Evolutionary conservation across 2,888 invertebrate genomes (phyloP).

Genomic region (Spodoptera picta): DNA sequence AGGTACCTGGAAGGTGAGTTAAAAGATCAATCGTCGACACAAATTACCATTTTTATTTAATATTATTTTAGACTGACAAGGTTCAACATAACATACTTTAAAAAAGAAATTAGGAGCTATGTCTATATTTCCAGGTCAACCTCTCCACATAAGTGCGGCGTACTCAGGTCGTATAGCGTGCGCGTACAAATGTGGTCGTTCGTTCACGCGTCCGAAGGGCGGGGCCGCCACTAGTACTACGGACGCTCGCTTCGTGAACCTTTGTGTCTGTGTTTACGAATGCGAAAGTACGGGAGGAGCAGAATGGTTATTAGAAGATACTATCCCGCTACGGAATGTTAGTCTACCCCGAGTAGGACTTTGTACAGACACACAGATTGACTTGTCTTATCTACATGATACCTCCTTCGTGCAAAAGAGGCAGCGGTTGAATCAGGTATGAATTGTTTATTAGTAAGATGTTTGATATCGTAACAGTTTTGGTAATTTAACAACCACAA

Average conservation of each 20-base stretch:
- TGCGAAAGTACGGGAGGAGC: slow-evolving; percentile 99
- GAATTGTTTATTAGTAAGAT: slow-evolving; percentile 8
- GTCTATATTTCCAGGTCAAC: slow-evolving; percentile 89
- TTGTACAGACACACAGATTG: slow-evolving; percentile 94
- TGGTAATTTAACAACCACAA: no score
- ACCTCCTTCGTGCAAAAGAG: slow-evolving; percentile 94
- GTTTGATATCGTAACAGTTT: no score
- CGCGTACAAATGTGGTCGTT: slow-evolving; percentile 97
- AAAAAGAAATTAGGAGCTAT: neutral
- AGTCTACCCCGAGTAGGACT: slow-evolving; percentile 94
- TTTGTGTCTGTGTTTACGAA: slow-evolving; percentile 98
- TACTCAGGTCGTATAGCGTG: slow-evolving; percentile 99
- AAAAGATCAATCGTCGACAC: no score
- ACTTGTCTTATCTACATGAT: slow-evolving; percentile 94
- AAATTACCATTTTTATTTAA: no score
- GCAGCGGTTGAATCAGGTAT: slow-evolving; percentile 92
- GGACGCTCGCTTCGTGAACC: slow-evolving; percentile 94
- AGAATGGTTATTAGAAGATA: slow-evolving; percentile 98
- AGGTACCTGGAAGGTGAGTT: no score
- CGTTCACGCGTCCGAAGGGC: slow-evolving; percentile 95
- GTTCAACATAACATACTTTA: no score
- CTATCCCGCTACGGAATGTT: slow-evolving; percentile 97
- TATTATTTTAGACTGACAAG: no score
- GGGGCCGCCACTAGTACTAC: slow-evolving; percentile 89
- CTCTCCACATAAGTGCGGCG: slow-evolving; percentile 97